phyloP scores from a whole-genome alignment of 2,888 invertebrate genomes.

The Rhagium mordax region DNA sequence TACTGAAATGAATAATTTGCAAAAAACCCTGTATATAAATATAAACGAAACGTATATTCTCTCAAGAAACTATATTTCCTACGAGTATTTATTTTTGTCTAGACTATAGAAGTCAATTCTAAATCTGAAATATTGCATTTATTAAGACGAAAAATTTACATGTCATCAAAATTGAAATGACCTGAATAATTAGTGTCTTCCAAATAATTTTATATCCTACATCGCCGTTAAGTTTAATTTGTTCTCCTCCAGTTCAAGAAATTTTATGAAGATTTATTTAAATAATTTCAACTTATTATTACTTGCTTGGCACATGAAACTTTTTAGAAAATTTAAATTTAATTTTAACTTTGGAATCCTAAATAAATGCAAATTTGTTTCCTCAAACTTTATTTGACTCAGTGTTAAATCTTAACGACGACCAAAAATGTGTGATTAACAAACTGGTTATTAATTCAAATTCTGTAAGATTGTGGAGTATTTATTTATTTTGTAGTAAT shows the following conservation, averaged over 20 bases:
- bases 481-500: no score
- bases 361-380: background rate
- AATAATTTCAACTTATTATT: conserved; percentile 4
- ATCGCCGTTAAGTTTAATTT: background rate
- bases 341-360: background rate
- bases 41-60: no score
- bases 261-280: background rate
- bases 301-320: background rate
- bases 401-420: background rate
- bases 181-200: background rate
- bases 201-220: background rate
- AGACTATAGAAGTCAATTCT: no score
- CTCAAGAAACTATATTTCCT: no score
- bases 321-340: conserved; percentile 4
- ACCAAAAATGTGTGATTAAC: background rate
- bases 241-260: background rate
- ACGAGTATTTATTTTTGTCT: no score
- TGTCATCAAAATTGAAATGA: background rate
- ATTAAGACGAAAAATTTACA: background rate
- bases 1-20: no score
- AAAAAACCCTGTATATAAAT: no score
- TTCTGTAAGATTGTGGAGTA: background rate
- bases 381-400: background rate
- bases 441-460: background rate
- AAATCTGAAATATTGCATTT: background rate